Percentiles rank a stretch among this genome's conserved stretches.
Conservation (phyloP, 2,113 vertebrate genomes). For the Circaetus cinerascens region DNA sequence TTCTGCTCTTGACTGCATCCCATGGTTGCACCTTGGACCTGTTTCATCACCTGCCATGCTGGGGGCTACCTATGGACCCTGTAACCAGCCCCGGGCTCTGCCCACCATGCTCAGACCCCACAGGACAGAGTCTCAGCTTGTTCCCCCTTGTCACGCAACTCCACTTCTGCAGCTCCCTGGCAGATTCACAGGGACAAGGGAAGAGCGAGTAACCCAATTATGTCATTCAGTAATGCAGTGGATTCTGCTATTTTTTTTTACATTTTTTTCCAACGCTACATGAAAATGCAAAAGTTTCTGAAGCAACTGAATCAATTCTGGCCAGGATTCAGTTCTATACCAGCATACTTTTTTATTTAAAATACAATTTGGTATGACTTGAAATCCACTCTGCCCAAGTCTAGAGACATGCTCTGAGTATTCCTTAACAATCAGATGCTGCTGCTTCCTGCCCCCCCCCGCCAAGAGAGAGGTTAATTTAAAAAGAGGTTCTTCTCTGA, state of each 20-base stretch:
- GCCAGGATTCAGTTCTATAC: not conserved
- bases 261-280: not conserved
- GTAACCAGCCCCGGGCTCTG: not conserved
- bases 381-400: not conserved
- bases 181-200: not conserved
- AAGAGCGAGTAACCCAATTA: not conserved
- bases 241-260: not conserved
- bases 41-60: not conserved
- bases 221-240: not conserved
- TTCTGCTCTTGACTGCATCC: not conserved
- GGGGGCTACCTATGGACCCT: not conserved
- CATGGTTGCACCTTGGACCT: not conserved
- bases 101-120: not conserved
- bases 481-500: not conserved
- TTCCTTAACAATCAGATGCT: not conserved
- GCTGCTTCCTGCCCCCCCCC: not conserved
- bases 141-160: not conserved
- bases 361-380: not conserved
- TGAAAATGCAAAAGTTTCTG: not conserved
- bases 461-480: not conserved
- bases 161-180: not conserved
- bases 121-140: not conserved
- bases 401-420: not conserved
- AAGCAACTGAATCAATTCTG: not conserved
- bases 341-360: not conserved